phyloP scores from a whole-genome alignment of 2,797 vertebrate genomes.

The Helostoma temminkii region DNA sequence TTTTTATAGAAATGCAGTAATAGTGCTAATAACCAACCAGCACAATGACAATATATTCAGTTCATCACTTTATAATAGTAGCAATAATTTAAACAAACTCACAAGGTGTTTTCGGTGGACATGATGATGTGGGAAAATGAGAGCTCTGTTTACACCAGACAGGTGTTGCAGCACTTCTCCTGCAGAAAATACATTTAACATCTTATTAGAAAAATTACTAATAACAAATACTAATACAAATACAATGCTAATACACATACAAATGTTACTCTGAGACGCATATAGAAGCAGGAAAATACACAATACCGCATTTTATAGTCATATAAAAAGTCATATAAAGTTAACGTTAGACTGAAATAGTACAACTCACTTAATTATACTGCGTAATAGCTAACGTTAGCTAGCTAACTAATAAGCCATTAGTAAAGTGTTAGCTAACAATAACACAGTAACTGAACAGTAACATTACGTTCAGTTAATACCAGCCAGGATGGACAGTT shows the following conservation, averaged over 20 bases:
- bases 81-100: slow-evolving; percentile 53
- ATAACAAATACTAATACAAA: background rate
- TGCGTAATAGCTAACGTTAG: background rate
- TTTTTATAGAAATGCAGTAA: background rate
- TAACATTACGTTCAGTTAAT: background rate
- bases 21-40: background rate
- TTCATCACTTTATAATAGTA: background rate
- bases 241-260: too few relatives aligned
- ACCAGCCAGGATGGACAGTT: background rate
- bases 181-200: slow-evolving; percentile 35
- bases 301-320: background rate
- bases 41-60: background rate
- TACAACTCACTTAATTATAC: fast-evolving
- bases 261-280: background rate
- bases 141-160: slow-evolving; percentile 1
- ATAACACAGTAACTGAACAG: background rate
- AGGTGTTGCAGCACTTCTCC: background rate
- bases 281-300: background rate
- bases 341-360: too few relatives aligned
- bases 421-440: slow-evolving; percentile 20
- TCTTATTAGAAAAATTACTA: background rate
- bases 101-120: slow-evolving; percentile 78
- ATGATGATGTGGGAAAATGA: slow-evolving; percentile 56
- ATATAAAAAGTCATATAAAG: too few relatives aligned
- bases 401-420: background rate